A percentile compares a stretch with the other conserved stretches of the same genome.
Evolutionary conservation across 1,140 invertebrate genomes (phyloP).

Genomic region (Drosophila gunungcola): DNA sequence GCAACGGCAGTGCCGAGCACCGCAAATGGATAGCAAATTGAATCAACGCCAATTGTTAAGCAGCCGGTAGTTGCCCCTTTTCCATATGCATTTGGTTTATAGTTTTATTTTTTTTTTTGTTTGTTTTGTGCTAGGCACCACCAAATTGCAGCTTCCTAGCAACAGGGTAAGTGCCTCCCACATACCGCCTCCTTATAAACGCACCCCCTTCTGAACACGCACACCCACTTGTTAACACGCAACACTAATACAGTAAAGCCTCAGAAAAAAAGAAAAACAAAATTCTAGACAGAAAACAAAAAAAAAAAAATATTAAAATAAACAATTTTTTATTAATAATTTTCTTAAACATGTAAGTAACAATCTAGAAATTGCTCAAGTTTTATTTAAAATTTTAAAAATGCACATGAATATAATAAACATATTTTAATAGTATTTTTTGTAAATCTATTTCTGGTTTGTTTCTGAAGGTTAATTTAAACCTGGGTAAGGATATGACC

Average conservation of each 20-base stretch:
- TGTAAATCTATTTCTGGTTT: background rate
- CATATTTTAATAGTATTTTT: background rate
- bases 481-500: background rate
- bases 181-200: background rate
- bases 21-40: conserved; percentile 65
- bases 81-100: conserved; percentile 24
- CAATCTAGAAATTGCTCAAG: too few species aligned
- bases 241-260: conserved; percentile 8
- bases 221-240: conserved; percentile 22
- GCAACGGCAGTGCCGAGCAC: conserved; percentile 40
- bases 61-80: conserved; percentile 32
- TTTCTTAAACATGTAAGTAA: too few species aligned
- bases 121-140: background rate
- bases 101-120: conserved; percentile 5
- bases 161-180: conserved; percentile 6
- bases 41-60: conserved; percentile 72
- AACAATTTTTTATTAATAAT: too few species aligned
- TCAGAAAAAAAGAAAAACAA: background rate
- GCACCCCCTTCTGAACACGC: conserved; percentile 4
- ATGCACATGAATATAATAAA: background rate
- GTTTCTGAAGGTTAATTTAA: too few species aligned
- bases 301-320: too few species aligned
- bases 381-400: too few species aligned
- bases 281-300: too few species aligned
- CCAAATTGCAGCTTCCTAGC: conserved; percentile 37